phyloP scores from a whole-genome alignment of 2,113 vertebrate species.

The Melospiza melodia region DNA sequence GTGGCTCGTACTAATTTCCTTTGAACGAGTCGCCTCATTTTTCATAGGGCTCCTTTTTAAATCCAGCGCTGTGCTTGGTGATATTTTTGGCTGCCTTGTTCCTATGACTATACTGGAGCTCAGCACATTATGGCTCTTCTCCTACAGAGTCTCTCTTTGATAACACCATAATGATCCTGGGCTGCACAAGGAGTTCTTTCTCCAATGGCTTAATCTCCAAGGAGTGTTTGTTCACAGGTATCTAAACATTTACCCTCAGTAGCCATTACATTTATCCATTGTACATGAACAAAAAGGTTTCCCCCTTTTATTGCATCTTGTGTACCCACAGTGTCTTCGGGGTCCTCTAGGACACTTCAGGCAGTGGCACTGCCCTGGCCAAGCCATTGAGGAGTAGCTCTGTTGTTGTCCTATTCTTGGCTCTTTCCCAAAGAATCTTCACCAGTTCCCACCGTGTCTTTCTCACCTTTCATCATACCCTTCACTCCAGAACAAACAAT shows the following conservation, averaged over 20 bases:
- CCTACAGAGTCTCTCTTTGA: neutral
- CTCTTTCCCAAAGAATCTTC: neutral
- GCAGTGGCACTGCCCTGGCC: neutral
- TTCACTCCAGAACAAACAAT: neutral
- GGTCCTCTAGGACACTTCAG: neutral
- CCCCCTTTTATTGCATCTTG: neutral
- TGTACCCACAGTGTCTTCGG: neutral
- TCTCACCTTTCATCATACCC: neutral
- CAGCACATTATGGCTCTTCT: neutral
- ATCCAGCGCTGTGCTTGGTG: neutral
- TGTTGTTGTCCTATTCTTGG: neutral
- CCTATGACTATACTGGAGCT: neutral
- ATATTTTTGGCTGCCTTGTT: slow-evolving; percentile 51
- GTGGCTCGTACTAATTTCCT: slow-evolving; percentile 12
- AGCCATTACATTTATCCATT: neutral
- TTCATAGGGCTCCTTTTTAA: slow-evolving; percentile 18
- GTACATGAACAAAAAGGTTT: neutral
- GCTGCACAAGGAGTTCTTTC: neutral
- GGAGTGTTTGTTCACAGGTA: neutral
- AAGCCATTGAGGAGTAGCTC: neutral
- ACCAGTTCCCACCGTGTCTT: rapidly evolving
- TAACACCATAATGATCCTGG: neutral
- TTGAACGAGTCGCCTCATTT: slow-evolving; percentile 14
- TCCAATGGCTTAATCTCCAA: neutral
- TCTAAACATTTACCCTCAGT: neutral